Conservation (phyloP, 2,113 vertebrate genomes). For the Dasyprocta punctata region DNA sequence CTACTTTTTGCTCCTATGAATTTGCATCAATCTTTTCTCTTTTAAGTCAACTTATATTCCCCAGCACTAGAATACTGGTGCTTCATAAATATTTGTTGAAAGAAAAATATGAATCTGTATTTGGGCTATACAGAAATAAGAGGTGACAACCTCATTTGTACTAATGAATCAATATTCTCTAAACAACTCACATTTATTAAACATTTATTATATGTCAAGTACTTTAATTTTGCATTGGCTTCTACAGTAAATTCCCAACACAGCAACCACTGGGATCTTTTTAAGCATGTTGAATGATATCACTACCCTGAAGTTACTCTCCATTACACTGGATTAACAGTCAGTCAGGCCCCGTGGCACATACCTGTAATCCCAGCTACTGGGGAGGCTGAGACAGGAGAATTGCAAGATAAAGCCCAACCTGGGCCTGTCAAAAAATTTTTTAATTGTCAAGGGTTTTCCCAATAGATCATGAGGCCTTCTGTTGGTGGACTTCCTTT, state of each 20-base stretch:
- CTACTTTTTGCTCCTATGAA: slow-evolving; percentile 28
- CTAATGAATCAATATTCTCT: not conserved
- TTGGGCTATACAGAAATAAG: not conserved
- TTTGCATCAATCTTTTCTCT: not conserved
- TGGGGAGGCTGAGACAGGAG: not conserved
- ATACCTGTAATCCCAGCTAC: not conserved
- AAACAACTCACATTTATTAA: slow-evolving; percentile 32
- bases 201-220: not conserved
- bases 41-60: not conserved
- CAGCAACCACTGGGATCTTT: not conserved
- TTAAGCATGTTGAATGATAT: not conserved
- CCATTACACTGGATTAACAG: not conserved
- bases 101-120: not conserved
- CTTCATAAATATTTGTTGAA: slow-evolving; percentile 18
- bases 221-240: not conserved
- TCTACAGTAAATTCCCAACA: not conserved
- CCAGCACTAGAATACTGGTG: not conserved
- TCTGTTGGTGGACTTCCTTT: not conserved
- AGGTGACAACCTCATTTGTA: not conserved
- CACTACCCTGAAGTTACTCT: not conserved
- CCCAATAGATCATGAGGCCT: not conserved
- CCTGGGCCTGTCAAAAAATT: not conserved
- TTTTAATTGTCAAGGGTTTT: not conserved
- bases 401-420: not conserved
- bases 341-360: not conserved